Percentiles rank a stretch among this genome's conserved stretches.
Conservation (phyloP, 2,888 invertebrate species). For the Papilio elwesi region DNA sequence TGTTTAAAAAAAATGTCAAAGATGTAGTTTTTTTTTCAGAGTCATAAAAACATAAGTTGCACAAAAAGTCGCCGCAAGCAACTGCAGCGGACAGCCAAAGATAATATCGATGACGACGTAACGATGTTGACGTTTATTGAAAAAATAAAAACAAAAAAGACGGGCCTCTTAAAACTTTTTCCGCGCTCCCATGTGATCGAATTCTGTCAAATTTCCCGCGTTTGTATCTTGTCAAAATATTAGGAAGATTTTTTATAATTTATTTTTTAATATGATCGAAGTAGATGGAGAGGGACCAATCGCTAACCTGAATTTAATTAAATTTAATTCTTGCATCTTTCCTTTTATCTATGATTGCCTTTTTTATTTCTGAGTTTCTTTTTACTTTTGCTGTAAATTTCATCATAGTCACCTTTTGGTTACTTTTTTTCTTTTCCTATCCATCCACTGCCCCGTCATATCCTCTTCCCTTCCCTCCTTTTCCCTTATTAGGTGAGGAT, state of each 20-base stretch:
- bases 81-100: conserved; percentile 29
- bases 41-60: conserved; percentile 34
- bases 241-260: background rate
- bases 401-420: too few relatives aligned
- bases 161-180: conserved; percentile 25
- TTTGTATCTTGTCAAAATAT: conserved; percentile 3
- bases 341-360: too few relatives aligned
- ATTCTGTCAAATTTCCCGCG: conserved; percentile 22
- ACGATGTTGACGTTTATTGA: conserved; percentile 42
- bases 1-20: conserved; percentile 26
- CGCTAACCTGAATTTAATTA: too few relatives aligned
- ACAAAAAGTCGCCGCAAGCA: conserved; percentile 33
- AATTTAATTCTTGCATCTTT: too few relatives aligned
- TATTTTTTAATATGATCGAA: too few relatives aligned
- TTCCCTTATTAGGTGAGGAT: too few relatives aligned
- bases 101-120: conserved; percentile 43
- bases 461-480: too few relatives aligned
- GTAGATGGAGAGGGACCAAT: too few relatives aligned
- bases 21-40: conserved; percentile 3
- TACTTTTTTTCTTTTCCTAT: too few relatives aligned
- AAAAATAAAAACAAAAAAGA: conserved; percentile 36
- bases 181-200: conserved; percentile 34
- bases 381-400: too few relatives aligned
- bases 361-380: too few relatives aligned
- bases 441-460: too few relatives aligned